Percentiles rank a stretch among this genome's conserved stretches.
phyloP scores from a whole-genome alignment of 2,797 vertebrate genomes.

The Platyrinchus mystaceus region DNA sequence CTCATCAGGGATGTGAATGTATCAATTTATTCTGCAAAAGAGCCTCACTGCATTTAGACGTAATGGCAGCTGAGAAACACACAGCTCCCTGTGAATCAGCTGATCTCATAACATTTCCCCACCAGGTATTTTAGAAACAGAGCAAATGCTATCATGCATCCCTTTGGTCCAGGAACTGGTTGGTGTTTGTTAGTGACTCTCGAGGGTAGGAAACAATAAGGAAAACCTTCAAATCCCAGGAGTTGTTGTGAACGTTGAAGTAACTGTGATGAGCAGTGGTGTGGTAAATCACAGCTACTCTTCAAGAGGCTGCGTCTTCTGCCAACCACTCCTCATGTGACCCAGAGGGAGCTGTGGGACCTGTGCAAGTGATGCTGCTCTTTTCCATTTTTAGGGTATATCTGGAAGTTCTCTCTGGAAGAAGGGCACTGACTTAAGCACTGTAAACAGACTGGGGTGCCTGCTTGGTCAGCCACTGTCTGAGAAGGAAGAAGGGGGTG shows the following conservation, averaged over 20 bases:
- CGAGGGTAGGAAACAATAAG: not conserved
- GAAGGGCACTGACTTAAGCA: not conserved
- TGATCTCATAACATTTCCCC: not conserved
- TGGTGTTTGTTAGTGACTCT: not conserved
- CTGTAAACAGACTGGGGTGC: not conserved
- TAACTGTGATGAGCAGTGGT: not conserved
- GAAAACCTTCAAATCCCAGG: not conserved
- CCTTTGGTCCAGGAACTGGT: not conserved
- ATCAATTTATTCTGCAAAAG: not conserved
- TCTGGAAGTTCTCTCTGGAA: not conserved
- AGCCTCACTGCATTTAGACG: rapidly evolving
- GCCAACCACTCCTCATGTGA: not conserved
- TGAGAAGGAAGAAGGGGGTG: not conserved
- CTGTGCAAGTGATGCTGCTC: not conserved
- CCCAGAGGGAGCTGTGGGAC: not conserved
- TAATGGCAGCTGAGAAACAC: not conserved
- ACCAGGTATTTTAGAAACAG: not conserved
- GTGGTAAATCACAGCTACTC: not conserved
- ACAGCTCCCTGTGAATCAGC: not conserved
- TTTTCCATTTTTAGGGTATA: not conserved
- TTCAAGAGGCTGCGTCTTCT: not conserved
- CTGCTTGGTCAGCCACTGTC: not conserved
- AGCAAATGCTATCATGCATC: not conserved
- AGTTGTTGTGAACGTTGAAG: not conserved
- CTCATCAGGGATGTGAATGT: not conserved